phyloP scores from a whole-genome alignment of 2,888 invertebrate genomes.

The Parnassius apollo region DNA sequence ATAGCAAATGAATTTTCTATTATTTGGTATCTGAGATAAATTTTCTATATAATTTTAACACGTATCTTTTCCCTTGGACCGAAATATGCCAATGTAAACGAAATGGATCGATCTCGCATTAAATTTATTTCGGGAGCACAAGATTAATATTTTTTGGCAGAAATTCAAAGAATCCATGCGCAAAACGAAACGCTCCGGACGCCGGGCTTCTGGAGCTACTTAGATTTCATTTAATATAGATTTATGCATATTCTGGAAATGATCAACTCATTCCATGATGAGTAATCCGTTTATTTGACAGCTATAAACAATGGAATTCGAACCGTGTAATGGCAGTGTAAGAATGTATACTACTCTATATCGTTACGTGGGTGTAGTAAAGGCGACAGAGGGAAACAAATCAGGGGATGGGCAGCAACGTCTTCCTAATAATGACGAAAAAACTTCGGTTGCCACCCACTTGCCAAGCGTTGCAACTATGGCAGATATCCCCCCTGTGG shows the following conservation, averaged over 20 bases:
- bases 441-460: too few species aligned
- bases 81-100: constrained; percentile 39
- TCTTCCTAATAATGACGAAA: too few species aligned
- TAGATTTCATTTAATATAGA: constrained; percentile 20
- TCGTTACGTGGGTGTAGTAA: too few species aligned
- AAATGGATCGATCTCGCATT: constrained; percentile 68
- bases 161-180: constrained; percentile 56
- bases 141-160: constrained; percentile 78
- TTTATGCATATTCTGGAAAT: constrained; percentile 11
- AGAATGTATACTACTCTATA: not conserved
- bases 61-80: constrained; percentile 34
- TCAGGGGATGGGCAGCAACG: too few species aligned
- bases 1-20: too few species aligned
- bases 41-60: constrained; percentile 7
- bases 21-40: too few species aligned
- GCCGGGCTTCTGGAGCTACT: constrained; percentile 20
- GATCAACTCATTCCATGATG: constrained; percentile 10
- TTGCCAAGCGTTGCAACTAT: too few species aligned
- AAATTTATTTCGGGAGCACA: constrained; percentile 65
- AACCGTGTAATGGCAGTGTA: too few species aligned
- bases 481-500: too few species aligned
- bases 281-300: not conserved
- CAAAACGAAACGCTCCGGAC: constrained; percentile 30
- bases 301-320: not conserved
- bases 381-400: too few species aligned